phyloP scores from a whole-genome alignment of 2,113 vertebrate genomes.

The Aramus guarauna region DNA sequence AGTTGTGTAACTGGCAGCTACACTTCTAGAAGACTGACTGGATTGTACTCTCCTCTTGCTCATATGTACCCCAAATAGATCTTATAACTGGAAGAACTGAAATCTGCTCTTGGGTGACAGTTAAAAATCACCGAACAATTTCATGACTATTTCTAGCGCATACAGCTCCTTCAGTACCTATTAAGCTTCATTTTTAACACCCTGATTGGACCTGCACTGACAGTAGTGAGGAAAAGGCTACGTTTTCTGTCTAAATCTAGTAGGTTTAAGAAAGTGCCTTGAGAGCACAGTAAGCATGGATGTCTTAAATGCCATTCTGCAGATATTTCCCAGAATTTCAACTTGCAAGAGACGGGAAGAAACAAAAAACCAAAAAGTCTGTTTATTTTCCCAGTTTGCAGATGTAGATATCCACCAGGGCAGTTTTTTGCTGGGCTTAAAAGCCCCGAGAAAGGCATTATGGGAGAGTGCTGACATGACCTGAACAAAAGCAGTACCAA shows the following conservation, averaged over 20 bases:
- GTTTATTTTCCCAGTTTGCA: not conserved
- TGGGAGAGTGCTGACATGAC: not conserved
- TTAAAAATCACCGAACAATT: not conserved
- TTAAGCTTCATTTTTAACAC: not conserved
- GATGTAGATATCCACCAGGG: not conserved
- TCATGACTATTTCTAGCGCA: not conserved
- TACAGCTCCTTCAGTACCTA: not conserved
- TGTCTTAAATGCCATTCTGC: not conserved
- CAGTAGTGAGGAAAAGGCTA: not conserved
- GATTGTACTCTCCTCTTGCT: not conserved
- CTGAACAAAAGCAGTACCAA: not conserved
- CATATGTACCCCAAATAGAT: not conserved
- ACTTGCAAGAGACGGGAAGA: not conserved
- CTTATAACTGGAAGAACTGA: not conserved
- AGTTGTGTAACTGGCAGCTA: not conserved
- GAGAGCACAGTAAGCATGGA: not conserved
- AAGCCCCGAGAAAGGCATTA: not conserved
- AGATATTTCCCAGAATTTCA: not conserved
- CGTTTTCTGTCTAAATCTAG: not conserved
- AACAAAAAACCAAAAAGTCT: not conserved
- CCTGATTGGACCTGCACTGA: not conserved
- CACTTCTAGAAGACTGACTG: not conserved
- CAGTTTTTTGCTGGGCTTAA: not conserved
- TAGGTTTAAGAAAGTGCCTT: not conserved
- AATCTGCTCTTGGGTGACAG: not conserved